phyloP scores from a whole-genome alignment of 1,140 invertebrate genomes.

The Dreissena rostriformis region DNA sequence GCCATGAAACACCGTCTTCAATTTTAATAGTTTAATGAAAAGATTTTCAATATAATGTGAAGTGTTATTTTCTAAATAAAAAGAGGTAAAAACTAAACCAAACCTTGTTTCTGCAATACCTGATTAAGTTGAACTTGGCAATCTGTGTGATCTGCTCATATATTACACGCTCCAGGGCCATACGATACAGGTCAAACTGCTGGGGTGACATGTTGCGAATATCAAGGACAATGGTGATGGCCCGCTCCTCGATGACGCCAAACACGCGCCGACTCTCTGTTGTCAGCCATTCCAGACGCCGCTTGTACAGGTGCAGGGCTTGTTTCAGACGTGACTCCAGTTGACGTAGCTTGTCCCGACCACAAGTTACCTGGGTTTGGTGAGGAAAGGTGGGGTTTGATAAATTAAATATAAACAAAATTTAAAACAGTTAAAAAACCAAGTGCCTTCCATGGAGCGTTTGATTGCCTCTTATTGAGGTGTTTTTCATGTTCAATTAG shows the following conservation, averaged over 20 bases:
- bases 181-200: conserved; percentile 79
- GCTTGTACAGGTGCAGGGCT: conserved; percentile 75
- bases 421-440: too few species aligned
- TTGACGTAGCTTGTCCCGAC: conserved; percentile 74
- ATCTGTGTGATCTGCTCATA: conserved; percentile 79
- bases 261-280: conserved; percentile 80
- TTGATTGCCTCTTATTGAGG: too few species aligned
- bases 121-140: conserved; percentile 80
- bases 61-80: too few species aligned
- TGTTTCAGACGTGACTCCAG: conserved; percentile 75
- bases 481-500: too few species aligned
- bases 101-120: conserved; percentile 71
- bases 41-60: too few species aligned
- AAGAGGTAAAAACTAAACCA: too few species aligned
- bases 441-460: too few species aligned
- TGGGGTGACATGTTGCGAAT: conserved; percentile 77
- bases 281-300: conserved; percentile 79
- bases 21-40: too few species aligned
- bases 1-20: too few species aligned
- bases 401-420: too few species aligned
- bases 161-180: conserved; percentile 76
- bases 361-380: conserved; percentile 72
- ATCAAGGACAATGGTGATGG: conserved; percentile 78
- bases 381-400: too few species aligned
- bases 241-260: conserved; percentile 79